phyloP scores from a whole-genome alignment of 2,797 vertebrate species.

The Carduelis carduelis region DNA sequence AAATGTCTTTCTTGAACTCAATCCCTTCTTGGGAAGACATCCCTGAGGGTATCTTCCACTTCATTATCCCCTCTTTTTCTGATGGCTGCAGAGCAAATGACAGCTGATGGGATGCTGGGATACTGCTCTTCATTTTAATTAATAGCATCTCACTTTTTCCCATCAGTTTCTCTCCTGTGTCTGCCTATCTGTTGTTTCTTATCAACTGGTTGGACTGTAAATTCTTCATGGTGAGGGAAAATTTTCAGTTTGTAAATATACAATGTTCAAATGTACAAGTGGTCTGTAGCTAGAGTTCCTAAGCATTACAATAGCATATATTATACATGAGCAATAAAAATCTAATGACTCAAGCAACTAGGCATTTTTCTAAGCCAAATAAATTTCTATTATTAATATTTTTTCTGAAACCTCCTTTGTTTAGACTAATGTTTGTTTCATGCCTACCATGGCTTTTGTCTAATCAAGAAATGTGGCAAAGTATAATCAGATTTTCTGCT shows the following conservation, averaged over 20 bases:
- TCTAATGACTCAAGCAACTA: neutral
- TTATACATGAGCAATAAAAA: neutral
- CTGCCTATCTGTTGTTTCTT: neutral
- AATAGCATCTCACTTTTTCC: neutral
- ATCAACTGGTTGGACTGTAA: neutral
- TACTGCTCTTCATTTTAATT: neutral
- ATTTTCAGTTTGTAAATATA: neutral
- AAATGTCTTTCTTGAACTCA: neutral
- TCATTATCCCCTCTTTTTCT: neutral
- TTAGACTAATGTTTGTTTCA: neutral
- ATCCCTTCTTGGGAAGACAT: neutral
- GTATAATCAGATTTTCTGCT: neutral
- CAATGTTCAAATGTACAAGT: neutral
- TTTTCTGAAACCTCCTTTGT: neutral
- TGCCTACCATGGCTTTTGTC: neutral
- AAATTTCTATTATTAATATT: neutral
- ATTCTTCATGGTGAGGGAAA: neutral
- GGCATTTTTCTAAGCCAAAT: neutral
- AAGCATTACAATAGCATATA: neutral
- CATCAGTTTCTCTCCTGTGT: neutral
- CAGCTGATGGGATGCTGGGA: neutral
- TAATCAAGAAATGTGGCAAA: neutral
- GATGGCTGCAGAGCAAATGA: neutral
- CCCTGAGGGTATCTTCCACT: neutral
- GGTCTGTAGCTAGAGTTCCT: neutral